These are phyloP conservation scores for Meda fulgida DNA, from an alignment of 2,797 vertebrate genomes.

Conservation along the genomic window DNA sequence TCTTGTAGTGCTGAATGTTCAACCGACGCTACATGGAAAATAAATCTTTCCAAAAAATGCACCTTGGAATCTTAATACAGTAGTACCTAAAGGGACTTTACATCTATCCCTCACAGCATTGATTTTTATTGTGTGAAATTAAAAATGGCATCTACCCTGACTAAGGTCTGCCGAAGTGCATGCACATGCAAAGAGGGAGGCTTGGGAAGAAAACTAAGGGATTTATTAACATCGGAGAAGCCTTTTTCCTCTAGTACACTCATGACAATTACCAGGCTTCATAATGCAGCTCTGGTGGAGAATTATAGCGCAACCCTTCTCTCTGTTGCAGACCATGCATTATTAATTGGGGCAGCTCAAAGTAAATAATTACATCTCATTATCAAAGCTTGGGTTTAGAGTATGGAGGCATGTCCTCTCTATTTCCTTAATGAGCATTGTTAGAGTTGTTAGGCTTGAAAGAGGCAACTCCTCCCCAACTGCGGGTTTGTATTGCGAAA, in stretches of 20 bases:
- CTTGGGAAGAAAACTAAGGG: slow-evolving; percentile 21
- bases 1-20: not conserved
- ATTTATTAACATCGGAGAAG: slow-evolving; percentile 40
- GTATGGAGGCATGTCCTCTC: slow-evolving; percentile 43
- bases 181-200: not conserved
- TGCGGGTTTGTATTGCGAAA: slow-evolving; percentile 17
- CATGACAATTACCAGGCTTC: slow-evolving; percentile 51
- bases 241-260: slow-evolving; percentile 44
- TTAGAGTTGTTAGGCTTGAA: slow-evolving; percentile 46
- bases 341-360: slow-evolving; percentile 60
- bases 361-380: slow-evolving; percentile 66
- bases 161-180: not conserved
- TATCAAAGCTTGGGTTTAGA: slow-evolving; percentile 58
- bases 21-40: not conserved
- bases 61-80: slow-evolving; percentile 1
- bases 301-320: slow-evolving; percentile 32
- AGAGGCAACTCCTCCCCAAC: slow-evolving; percentile 32
- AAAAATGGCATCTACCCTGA: not conserved
- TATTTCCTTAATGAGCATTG: slow-evolving; percentile 56
- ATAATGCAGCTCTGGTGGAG: slow-evolving; percentile 38
- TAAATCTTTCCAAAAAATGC: not conserved
- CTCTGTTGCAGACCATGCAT: slow-evolving; percentile 57
- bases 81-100: not conserved
- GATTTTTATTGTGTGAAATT: slow-evolving; percentile 6
- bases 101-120: not conserved